Percentiles rank a stretch among this genome's conserved stretches.
Conservation (phyloP, 2,888 invertebrate species). For the Mystacides longicornis region DNA sequence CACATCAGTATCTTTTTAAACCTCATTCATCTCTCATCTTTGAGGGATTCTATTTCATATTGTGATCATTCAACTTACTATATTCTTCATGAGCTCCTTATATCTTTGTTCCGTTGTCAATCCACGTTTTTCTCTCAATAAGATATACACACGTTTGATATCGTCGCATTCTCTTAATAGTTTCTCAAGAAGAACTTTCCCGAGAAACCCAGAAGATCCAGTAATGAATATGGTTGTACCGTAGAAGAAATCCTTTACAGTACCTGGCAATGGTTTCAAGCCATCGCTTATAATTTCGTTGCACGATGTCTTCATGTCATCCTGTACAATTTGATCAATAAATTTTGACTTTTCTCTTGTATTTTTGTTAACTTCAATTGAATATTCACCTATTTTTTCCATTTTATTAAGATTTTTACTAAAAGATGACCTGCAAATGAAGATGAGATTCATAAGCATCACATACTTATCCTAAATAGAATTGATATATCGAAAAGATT, state of each 20-base stretch:
- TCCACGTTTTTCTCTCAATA: constrained; percentile 71
- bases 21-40: no score
- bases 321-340: no score
- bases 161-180: constrained; percentile 77
- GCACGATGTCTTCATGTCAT: background rate
- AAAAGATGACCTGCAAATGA: no score
- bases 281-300: background rate
- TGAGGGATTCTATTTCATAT: no score
- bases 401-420: no score
- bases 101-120: constrained; percentile 61
- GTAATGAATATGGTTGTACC: constrained; percentile 49
- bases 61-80: constrained; percentile 33
- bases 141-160: constrained; percentile 67
- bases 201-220: constrained; percentile 83
- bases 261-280: constrained; percentile 21
- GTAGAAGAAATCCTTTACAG: constrained; percentile 39
- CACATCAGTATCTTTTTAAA: no score
- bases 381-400: no score
- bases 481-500: no score
- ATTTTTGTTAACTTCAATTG: no score
- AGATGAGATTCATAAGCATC: no score
- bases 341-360: no score
- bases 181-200: constrained; percentile 90
- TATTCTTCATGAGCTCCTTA: constrained; percentile 67
- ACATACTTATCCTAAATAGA: no score